A percentile compares a stretch with the other conserved stretches of the same genome.
These are phyloP conservation scores for cattle (Bos taurus) DNA, from an alignment of 2,113 vertebrate genomes.

Conservation along the genomic window DNA sequence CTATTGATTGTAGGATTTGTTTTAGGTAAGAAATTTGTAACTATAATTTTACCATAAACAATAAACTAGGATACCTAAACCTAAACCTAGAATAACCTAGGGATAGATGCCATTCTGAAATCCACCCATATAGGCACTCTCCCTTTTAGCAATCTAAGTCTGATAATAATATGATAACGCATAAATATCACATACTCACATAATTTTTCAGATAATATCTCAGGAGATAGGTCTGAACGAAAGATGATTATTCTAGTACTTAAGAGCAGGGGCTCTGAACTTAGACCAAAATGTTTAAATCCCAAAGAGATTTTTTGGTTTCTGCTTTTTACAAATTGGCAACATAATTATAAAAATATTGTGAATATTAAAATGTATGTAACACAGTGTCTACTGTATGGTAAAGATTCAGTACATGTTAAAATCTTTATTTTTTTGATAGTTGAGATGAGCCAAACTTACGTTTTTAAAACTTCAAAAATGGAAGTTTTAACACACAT, in stretches of 20 bases:
- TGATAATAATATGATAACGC: not conserved
- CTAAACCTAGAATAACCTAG: not conserved
- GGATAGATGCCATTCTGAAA: not conserved
- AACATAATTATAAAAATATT: not conserved
- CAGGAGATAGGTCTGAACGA: not conserved
- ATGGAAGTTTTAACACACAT: not conserved
- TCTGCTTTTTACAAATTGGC: not conserved
- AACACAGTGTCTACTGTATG: not conserved
- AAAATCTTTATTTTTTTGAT: not conserved
- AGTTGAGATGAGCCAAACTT: not conserved
- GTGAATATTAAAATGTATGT: not conserved
- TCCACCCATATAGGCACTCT: not conserved
- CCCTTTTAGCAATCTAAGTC: not conserved
- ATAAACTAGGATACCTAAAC: not conserved
- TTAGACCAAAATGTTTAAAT: not conserved
- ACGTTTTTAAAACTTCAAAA: not conserved
- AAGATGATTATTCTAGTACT: not conserved
- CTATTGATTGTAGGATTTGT: not conserved
- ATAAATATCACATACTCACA: not conserved
- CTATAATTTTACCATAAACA: not conserved
- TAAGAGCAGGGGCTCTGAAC: not conserved
- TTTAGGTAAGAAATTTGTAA: not conserved
- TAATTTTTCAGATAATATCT: not conserved
- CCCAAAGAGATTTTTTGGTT: not conserved
- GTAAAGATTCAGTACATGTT: not conserved